Evolutionary conservation across 2,888 invertebrate genomes (phyloP).

Genomic region (Crioceris asparagi): DNA sequence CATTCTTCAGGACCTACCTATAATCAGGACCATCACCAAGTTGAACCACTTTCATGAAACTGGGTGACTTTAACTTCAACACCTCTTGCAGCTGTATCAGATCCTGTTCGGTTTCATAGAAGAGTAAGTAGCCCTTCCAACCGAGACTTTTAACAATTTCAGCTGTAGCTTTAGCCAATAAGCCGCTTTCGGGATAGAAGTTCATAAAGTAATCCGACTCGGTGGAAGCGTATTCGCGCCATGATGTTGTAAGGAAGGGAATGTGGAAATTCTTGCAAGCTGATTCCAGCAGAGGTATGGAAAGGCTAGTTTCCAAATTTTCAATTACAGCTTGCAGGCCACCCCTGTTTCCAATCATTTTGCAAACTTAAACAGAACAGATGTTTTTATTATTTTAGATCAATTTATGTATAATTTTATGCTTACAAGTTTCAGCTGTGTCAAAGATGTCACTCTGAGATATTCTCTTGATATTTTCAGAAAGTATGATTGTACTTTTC

Average conservation of each 20-base stretch:
- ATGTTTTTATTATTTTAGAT: too few species aligned
- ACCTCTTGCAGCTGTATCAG: constrained; percentile 68
- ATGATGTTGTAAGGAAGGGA: constrained; percentile 70
- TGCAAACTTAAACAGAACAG: too few species aligned
- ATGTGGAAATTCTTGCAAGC: constrained; percentile 75
- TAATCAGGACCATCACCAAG: constrained; percentile 23
- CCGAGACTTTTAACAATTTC: constrained; percentile 56
- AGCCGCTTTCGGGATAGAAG: constrained; percentile 34
- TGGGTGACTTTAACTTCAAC: constrained; percentile 47
- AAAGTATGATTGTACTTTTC: too few species aligned
- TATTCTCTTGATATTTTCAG: too few species aligned
- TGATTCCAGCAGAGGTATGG: constrained; percentile 62
- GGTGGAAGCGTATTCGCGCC: too few species aligned
- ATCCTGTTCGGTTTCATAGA: constrained; percentile 69
- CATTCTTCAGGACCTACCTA: constrained; percentile 21
- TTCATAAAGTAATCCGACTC: constrained; percentile 40
- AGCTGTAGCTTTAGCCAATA: constrained; percentile 53
- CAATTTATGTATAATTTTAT: too few species aligned
- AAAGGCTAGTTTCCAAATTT: constrained; percentile 38
- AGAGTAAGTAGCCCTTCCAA: constrained; percentile 66
- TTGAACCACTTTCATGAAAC: constrained; percentile 20
- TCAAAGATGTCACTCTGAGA: too few species aligned
- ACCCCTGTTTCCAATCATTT: too few species aligned
- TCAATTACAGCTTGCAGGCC: too few species aligned
- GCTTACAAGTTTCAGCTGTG: too few species aligned